These are phyloP conservation scores for Dendrolimus houi DNA, from an alignment of 2,888 invertebrate species.

Conservation along the genomic window DNA sequence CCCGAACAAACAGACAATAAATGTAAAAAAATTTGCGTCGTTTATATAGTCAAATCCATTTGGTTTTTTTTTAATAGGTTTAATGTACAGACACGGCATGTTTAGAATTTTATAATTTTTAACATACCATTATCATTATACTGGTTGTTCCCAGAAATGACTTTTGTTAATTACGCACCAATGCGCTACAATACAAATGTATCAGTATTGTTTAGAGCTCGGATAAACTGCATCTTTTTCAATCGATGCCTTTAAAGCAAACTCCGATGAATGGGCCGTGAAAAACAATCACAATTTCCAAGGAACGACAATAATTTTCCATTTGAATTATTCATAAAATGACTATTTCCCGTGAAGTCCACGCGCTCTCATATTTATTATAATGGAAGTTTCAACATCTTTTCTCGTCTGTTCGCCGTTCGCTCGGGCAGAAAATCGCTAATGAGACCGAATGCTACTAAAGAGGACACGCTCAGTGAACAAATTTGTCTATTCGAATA, in stretches of 20 bases:
- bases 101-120: too few species aligned
- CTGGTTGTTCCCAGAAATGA: too few species aligned
- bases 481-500: slow-evolving; percentile 34
- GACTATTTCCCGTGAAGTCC: slow-evolving; percentile 32
- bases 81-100: too few species aligned
- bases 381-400: slow-evolving; percentile 25
- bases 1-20: too few species aligned
- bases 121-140: too few species aligned
- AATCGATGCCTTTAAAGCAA: background rate
- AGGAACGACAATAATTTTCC: slow-evolving; percentile 35
- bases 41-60: too few species aligned
- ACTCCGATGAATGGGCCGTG: background rate
- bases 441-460: slow-evolving; percentile 54
- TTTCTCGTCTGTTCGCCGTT: slow-evolving; percentile 28
- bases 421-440: slow-evolving; percentile 54
- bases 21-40: too few species aligned
- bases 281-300: slow-evolving; percentile 11
- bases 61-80: too few species aligned
- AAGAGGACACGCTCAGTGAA: slow-evolving; percentile 34
- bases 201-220: background rate
- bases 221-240: background rate
- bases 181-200: background rate
- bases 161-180: background rate
- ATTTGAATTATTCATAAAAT: slow-evolving; percentile 31
- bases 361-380: slow-evolving; percentile 29